A percentile compares a stretch with the other conserved stretches of the same genome.
phyloP scores from a whole-genome alignment of 1,140 invertebrate genomes.

The Zaprionus kolodkinae region DNA sequence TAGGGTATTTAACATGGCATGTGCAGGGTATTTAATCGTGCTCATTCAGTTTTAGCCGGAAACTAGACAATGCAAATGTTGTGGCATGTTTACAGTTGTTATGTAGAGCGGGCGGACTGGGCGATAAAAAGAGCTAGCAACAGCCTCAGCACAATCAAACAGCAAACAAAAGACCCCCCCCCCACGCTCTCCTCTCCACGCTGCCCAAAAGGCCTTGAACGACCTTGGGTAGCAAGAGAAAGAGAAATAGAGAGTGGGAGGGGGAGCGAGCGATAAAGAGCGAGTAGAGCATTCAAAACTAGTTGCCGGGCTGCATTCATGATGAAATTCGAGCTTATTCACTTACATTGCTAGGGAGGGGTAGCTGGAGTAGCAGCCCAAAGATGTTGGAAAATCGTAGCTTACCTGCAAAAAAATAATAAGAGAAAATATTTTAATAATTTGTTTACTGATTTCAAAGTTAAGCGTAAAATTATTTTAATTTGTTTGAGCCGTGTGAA shows the following conservation, averaged over 20 bases:
- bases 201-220: constrained; percentile 43
- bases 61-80: constrained; percentile 14
- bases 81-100: constrained; percentile 33
- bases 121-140: constrained; percentile 34
- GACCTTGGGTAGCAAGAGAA: constrained; percentile 39
- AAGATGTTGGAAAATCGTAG: constrained; percentile 9
- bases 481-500: constrained; percentile 2
- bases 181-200: no score
- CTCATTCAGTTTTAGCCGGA: background rate
- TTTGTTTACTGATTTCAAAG: constrained; percentile 13
- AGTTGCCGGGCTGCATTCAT: constrained; percentile 34
- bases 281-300: constrained; percentile 25
- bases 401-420: constrained; percentile 54
- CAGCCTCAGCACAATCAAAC: constrained; percentile 30
- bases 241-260: constrained; percentile 9
- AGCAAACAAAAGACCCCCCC: constrained; percentile 32
- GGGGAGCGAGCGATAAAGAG: constrained; percentile 5
- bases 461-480: constrained; percentile 15
- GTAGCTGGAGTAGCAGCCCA: background rate
- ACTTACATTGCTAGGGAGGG: constrained; percentile 23
- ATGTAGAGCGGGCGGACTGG: constrained; percentile 31
- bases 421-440: constrained; percentile 19
- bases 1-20: background rate
- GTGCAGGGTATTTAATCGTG: constrained; percentile 6
- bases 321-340: constrained; percentile 29